phyloP scores from a whole-genome alignment of 2,888 invertebrate genomes.

The Tuta absoluta region DNA sequence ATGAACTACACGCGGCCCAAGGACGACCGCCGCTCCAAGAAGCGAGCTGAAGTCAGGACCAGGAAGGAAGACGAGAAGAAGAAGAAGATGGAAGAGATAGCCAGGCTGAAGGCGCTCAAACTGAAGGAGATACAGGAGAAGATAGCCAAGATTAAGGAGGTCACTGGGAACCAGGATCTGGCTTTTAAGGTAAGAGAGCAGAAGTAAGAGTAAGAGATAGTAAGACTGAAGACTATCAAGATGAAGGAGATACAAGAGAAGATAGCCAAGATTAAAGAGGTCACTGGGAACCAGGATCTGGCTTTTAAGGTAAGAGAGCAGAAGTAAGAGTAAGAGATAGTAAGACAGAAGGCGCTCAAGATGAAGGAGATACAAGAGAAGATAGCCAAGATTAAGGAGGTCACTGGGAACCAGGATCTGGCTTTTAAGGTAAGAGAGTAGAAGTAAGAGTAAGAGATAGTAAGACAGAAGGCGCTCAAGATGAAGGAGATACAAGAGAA shows the following conservation, averaged over 20 bases:
- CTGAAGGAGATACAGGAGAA: slow-evolving; percentile 94
- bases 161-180: slow-evolving; percentile 90
- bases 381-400: slow-evolving; percentile 89
- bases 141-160: slow-evolving; percentile 90
- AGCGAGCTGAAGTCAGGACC: slow-evolving; percentile 87
- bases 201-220: background rate
- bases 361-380: slow-evolving; percentile 94
- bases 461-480: too few species aligned
- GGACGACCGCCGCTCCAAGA: slow-evolving; percentile 88
- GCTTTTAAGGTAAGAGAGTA: background rate
- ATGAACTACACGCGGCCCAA: slow-evolving; percentile 91
- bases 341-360: slow-evolving; percentile 81
- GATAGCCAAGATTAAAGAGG: slow-evolving; percentile 90
- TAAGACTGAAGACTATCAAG: slow-evolving; percentile 81
- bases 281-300: slow-evolving; percentile 90
- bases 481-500: slow-evolving; percentile 64
- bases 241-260: slow-evolving; percentile 94
- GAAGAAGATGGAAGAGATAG: slow-evolving; percentile 92
- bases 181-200: slow-evolving; percentile 77
- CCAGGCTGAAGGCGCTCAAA: slow-evolving; percentile 91
- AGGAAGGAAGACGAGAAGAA: slow-evolving; percentile 90
- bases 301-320: slow-evolving; percentile 77
- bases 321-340: background rate
- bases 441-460: too few species aligned
- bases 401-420: too few species aligned